phyloP scores from a whole-genome alignment of 2,888 invertebrate genomes.

The Drosophila mayaguana region DNA sequence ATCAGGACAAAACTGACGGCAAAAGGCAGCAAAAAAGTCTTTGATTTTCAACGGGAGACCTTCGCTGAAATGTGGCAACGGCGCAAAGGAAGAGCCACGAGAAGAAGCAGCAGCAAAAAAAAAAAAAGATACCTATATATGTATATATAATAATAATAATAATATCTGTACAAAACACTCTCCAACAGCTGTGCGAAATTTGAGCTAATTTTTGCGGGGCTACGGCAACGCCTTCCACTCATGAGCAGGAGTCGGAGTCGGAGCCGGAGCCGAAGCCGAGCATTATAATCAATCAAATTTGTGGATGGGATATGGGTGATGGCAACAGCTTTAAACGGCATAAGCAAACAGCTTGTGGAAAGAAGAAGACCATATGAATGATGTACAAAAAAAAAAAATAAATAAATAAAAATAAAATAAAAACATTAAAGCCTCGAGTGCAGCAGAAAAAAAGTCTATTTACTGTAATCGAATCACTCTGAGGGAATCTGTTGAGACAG shows the following conservation, averaged over 20 bases:
- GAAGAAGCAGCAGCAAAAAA: neutral
- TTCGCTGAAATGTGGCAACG: conserved; percentile 6
- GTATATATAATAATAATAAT: conserved; percentile 10
- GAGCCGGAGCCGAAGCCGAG: neutral
- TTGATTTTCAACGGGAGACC: conserved; percentile 25
- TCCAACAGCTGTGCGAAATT: conserved; percentile 56
- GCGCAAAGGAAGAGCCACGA: neutral
- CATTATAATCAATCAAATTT: conserved; percentile 50
- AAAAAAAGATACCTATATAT: neutral
- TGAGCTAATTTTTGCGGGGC: conserved; percentile 42
- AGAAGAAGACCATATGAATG: neutral
- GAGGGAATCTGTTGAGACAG: neutral
- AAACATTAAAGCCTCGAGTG: too few species aligned
- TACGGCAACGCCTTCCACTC: conserved; percentile 6
- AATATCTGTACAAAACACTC: conserved; percentile 8
- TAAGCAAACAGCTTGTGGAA: neutral
- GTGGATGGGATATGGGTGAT: neutral
- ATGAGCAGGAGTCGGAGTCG: neutral
- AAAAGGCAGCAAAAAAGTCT: conserved; percentile 7
- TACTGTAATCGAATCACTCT: neutral
- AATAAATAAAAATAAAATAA: too few species aligned
- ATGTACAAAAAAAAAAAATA: neutral
- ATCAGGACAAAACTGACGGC: conserved; percentile 13
- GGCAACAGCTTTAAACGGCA: conserved; percentile 8
- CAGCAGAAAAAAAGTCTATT: neutral